A percentile compares a stretch with the other conserved stretches of the same genome.
phyloP scores from a whole-genome alignment of 2,797 vertebrate genomes.

The Apogon talboti region DNA sequence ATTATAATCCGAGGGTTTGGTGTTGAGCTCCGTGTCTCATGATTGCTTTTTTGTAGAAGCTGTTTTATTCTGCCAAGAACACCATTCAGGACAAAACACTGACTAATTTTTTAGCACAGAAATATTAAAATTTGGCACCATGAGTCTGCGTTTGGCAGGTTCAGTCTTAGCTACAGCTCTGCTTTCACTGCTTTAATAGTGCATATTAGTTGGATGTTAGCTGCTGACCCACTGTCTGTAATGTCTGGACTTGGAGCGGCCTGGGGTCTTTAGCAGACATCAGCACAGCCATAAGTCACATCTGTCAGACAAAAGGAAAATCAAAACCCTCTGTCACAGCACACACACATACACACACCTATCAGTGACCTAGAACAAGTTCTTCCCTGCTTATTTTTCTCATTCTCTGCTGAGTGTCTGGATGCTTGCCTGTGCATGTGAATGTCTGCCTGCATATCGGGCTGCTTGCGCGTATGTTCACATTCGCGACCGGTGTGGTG shows the following conservation, averaged over 20 bases:
- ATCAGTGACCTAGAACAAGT: conserved; percentile 57
- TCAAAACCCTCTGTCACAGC: conserved; percentile 68
- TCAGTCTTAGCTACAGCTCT: conserved; percentile 1
- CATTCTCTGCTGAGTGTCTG: conserved; percentile 35
- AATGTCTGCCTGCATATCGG: conserved; percentile 36
- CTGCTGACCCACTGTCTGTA: conserved; percentile 8
- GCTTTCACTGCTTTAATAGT: conserved; percentile 24
- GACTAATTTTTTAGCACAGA: conserved; percentile 47
- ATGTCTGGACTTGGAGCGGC: conserved; percentile 30
- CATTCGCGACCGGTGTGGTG: conserved; percentile 22
- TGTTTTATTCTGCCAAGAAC: conserved; percentile 56
- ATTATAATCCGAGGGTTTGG: conserved; percentile 51
- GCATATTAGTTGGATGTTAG: conserved; percentile 13
- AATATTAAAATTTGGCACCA: conserved; percentile 53
- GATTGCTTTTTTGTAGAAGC: conserved; percentile 61
- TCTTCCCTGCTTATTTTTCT: conserved; percentile 55
- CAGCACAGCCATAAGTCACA: conserved; percentile 55
- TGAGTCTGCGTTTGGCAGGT: conserved; percentile 43
- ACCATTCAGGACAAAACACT: conserved; percentile 52
- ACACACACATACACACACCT: conserved; percentile 39
- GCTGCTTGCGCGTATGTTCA: conserved; percentile 2
- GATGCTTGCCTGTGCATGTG: conserved; percentile 41
- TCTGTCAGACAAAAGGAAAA: conserved; percentile 67
- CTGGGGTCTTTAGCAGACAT: conserved; percentile 60
- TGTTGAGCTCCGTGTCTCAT: conserved; percentile 59